phyloP scores from a whole-genome alignment of 2,113 vertebrate species.

The Oreochromis spilurus region DNA sequence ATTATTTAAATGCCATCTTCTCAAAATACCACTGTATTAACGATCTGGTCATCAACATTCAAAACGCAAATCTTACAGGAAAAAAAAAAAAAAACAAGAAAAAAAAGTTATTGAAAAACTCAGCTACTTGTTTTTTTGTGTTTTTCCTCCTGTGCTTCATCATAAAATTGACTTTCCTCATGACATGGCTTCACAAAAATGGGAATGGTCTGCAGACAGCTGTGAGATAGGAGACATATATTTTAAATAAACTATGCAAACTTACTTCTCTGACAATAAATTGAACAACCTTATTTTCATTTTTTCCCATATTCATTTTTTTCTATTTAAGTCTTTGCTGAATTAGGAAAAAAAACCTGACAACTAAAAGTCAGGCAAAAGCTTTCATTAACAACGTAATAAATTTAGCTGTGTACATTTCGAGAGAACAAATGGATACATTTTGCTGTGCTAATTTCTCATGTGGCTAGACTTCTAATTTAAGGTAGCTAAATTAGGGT shows the following conservation, averaged over 20 bases:
- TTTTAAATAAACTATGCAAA: not conserved
- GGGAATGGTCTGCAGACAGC: not conserved
- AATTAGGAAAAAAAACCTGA: not conserved
- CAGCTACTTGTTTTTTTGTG: not conserved
- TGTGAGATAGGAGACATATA: not conserved
- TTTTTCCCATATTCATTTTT: not conserved
- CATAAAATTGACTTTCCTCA: not conserved
- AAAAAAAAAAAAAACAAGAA: not conserved
- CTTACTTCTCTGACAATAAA: not conserved
- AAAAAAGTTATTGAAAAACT: not conserved
- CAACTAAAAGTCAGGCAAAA: not conserved
- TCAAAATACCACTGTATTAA: not conserved
- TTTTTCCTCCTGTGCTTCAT: not conserved
- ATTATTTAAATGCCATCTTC: not conserved
- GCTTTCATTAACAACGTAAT: not conserved
- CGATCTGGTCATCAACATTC: not conserved
- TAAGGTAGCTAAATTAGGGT: not conserved
- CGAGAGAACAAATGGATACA: not conserved
- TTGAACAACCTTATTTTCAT: not conserved
- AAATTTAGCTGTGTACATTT: not conserved
- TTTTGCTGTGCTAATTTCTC: not conserved
- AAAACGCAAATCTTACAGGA: not conserved
- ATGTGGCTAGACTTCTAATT: not conserved
- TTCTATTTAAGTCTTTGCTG: not conserved
- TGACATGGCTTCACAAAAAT: not conserved